Conservation (phyloP, 2,888 invertebrate genomes). For the Enchytraeus crypticus region DNA sequence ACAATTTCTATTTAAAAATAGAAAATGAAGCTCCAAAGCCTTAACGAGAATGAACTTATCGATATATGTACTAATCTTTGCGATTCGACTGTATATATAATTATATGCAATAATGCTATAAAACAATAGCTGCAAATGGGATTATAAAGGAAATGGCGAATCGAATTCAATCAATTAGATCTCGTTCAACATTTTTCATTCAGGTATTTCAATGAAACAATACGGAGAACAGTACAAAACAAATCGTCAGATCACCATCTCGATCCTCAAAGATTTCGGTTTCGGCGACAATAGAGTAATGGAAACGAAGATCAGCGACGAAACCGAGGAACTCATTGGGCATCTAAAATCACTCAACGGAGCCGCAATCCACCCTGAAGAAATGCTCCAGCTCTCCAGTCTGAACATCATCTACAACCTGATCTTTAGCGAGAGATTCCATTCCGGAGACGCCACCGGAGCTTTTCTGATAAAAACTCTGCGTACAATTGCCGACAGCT, state of each 20-base stretch:
- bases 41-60: too few species aligned
- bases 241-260: not conserved
- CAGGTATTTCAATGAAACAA: not conserved
- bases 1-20: too few species aligned
- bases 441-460: not conserved
- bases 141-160: not conserved
- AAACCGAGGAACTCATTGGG: not conserved
- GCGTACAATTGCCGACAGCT: not conserved
- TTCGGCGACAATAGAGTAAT: not conserved
- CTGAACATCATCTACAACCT: not conserved
- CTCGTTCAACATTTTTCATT: not conserved
- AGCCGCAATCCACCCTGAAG: not conserved
- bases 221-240: slow-evolving; percentile 6
- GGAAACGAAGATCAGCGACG: slow-evolving; percentile 1
- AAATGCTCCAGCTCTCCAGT: not conserved
- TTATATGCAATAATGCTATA: not conserved
- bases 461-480: not conserved
- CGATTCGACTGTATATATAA: too few species aligned
- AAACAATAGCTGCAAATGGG: not conserved
- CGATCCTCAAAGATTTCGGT: slow-evolving; percentile 4
- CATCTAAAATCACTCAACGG: not conserved
- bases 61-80: too few species aligned
- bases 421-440: not conserved
- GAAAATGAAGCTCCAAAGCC: too few species aligned
- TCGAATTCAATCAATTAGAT: not conserved